These are phyloP conservation scores for Recurvirostra avosetta DNA, from an alignment of 2,113 vertebrate genomes.

Conservation along the genomic window DNA sequence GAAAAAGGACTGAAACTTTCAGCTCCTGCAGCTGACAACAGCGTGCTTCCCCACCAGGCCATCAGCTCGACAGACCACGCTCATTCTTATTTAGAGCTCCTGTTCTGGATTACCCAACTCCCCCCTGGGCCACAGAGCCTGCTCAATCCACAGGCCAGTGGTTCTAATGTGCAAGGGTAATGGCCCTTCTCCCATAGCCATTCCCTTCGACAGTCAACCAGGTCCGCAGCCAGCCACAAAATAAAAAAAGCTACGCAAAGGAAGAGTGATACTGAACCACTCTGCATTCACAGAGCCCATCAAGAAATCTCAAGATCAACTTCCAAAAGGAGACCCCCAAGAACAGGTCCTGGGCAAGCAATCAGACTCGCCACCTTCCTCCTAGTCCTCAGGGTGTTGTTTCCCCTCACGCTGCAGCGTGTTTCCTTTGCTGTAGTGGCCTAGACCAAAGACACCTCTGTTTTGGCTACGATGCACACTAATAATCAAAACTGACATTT, in stretches of 20 bases:
- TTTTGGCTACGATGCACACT: background rate
- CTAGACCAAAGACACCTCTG: background rate
- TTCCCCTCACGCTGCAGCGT: background rate
- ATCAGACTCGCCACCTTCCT: background rate
- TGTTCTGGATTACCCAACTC: background rate
- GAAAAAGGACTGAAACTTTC: background rate
- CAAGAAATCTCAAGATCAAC: background rate
- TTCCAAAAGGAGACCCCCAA: background rate
- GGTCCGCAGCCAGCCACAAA: background rate
- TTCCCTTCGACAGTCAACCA: background rate
- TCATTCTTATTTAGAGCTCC: background rate
- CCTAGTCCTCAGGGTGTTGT: background rate
- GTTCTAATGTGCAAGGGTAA: background rate
- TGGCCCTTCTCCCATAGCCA: too few relatives aligned
- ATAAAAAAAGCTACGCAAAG: background rate
- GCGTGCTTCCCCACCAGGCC: background rate
- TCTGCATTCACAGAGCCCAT: background rate
- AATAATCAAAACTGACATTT: background rate
- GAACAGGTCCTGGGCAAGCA: background rate
- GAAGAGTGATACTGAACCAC: background rate
- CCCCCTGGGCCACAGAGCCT: background rate
- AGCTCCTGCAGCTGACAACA: background rate
- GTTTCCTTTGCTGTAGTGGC: background rate
- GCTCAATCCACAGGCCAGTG: background rate
- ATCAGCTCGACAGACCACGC: fast-evolving